Evolutionary conservation across 2,797 vertebrate species (phyloP).

Genomic region (Chelon labrosus): DNA sequence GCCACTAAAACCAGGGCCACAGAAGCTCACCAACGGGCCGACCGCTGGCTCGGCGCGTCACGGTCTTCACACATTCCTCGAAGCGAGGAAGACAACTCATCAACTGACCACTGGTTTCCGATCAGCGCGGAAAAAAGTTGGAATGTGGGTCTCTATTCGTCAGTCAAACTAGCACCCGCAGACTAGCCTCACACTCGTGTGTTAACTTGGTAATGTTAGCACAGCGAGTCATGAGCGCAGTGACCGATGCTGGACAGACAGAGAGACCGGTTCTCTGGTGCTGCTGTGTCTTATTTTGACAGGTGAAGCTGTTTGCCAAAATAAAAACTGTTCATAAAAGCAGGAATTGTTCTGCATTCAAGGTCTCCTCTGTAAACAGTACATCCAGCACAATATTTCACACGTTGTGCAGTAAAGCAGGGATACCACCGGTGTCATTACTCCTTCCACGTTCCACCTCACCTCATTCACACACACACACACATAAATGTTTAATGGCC

Average conservation of each 20-base stretch:
- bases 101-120: too few species aligned
- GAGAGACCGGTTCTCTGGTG: not conserved
- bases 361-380: not conserved
- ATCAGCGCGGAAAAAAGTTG: too few species aligned
- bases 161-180: too few species aligned
- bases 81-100: too few species aligned
- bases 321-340: not conserved
- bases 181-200: too few species aligned
- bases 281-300: not conserved
- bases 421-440: not conserved
- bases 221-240: not conserved
- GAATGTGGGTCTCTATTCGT: too few species aligned
- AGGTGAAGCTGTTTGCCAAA: not conserved
- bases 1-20: too few species aligned
- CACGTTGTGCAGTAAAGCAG: not conserved
- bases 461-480: not conserved
- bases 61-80: too few species aligned
- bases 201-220: not conserved
- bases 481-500: not conserved
- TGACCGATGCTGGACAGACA: not conserved
- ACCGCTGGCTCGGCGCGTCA: too few species aligned
- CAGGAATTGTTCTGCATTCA: not conserved
- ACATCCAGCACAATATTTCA: not conserved
- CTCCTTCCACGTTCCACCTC: not conserved
- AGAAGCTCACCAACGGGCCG: too few species aligned